phyloP scores from a whole-genome alignment of 2,888 invertebrate genomes.

The Drosophila bunnanda region DNA sequence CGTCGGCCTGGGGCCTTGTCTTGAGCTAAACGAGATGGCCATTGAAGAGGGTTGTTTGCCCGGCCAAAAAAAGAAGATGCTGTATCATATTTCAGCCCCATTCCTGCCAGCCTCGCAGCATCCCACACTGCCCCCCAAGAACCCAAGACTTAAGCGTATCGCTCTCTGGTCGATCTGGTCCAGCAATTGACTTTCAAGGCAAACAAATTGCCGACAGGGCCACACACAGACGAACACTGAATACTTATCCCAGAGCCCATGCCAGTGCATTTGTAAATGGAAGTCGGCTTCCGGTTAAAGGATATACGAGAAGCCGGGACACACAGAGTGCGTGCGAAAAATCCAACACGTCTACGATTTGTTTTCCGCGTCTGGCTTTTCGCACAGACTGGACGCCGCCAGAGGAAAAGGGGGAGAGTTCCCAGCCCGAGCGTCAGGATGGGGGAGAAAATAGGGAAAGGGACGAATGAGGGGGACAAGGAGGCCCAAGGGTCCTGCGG shows the following conservation, averaged over 20 bases:
- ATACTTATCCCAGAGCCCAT: slow-evolving; percentile 9
- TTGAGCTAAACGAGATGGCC: slow-evolving; percentile 38
- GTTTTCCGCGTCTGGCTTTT: slow-evolving; percentile 50
- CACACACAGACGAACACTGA: slow-evolving; percentile 40
- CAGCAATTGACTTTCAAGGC: slow-evolving; percentile 57
- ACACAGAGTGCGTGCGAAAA: slow-evolving; percentile 72
- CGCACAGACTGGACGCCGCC: slow-evolving; percentile 72
- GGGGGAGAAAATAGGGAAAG: slow-evolving; percentile 25
- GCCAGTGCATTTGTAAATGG: slow-evolving; percentile 66
- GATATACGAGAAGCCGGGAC: slow-evolving; percentile 57
- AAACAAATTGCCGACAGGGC: slow-evolving; percentile 71
- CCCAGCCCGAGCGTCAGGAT: slow-evolving; percentile 4
- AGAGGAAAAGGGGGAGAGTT: slow-evolving; percentile 6
- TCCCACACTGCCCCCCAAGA: slow-evolving; percentile 3
- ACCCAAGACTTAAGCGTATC: background rate
- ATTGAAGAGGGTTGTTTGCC: slow-evolving; percentile 41
- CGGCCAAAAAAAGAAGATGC: slow-evolving; percentile 34
- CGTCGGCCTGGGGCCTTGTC: slow-evolving; percentile 52
- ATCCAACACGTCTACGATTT: slow-evolving; percentile 70
- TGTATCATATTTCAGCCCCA: slow-evolving; percentile 67
- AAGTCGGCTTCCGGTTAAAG: slow-evolving; percentile 76
- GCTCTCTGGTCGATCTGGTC: slow-evolving; percentile 37
- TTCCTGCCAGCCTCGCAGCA: background rate
- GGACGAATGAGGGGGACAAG: slow-evolving; percentile 3
- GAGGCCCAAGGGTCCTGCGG: slow-evolving; percentile 1